Percentiles rank a stretch among this genome's conserved stretches.
phyloP scores from a whole-genome alignment of 2,113 vertebrate genomes.

The Alectura lathami region DNA sequence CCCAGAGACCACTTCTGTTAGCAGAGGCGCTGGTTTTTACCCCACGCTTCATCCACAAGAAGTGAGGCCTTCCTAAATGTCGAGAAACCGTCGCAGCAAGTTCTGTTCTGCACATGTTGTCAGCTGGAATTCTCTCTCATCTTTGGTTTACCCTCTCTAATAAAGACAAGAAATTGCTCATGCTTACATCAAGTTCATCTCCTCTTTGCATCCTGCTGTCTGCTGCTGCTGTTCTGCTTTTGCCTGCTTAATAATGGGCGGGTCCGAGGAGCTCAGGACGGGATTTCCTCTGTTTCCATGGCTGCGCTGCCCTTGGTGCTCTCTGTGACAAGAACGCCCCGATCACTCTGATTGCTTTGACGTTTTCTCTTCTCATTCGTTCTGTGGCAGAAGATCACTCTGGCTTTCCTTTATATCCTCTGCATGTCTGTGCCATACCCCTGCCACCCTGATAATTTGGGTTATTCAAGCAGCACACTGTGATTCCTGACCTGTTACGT shows the following conservation, averaged over 20 bases:
- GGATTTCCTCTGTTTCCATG: not conserved
- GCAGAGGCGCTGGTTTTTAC: not conserved
- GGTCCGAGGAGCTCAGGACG: not conserved
- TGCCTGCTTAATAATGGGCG: not conserved
- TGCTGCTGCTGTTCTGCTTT: not conserved
- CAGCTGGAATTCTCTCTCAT: not conserved
- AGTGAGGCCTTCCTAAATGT: not conserved
- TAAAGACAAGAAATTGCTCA: not conserved
- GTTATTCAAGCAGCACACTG: not conserved
- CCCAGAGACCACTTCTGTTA: not conserved
- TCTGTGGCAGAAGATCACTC: not conserved
- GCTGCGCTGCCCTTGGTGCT: not conserved
- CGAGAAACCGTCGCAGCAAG: not conserved
- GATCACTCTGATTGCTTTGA: not conserved
- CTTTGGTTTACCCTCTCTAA: not conserved
- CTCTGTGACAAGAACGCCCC: not conserved
- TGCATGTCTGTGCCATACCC: not conserved
- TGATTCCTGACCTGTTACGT: not conserved
- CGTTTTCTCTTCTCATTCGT: not conserved
- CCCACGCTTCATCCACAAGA: not conserved
- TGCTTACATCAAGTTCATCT: slow-evolving; percentile 12
- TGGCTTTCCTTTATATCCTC: not conserved
- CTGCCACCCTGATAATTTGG: not conserved
- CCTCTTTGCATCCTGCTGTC: not conserved
- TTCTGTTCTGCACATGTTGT: not conserved